A percentile compares a stretch with the other conserved stretches of the same genome.
Evolutionary conservation across 2,797 vertebrate genomes (phyloP).

Genomic region (Peromyscus aztecus): DNA sequence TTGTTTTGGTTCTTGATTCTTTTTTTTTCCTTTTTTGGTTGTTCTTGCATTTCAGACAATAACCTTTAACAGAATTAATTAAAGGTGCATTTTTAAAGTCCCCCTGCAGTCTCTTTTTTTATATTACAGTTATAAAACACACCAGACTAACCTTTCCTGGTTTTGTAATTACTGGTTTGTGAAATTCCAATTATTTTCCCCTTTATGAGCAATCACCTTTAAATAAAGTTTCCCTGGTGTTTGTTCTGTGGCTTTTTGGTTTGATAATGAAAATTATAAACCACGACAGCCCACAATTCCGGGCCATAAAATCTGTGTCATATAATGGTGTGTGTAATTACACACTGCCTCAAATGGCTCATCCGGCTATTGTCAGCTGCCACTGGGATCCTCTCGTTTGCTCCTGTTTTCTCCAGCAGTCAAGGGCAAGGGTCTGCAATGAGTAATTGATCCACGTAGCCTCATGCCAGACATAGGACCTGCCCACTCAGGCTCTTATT

Average conservation of each 20-base stretch:
- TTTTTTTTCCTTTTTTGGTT: not conserved
- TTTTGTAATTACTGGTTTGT: slow-evolving; percentile 82
- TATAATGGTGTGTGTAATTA: slow-evolving; percentile 49
- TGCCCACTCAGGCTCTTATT: not conserved
- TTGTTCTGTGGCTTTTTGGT: slow-evolving; percentile 79
- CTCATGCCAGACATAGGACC: accelerated
- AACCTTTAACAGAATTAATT: slow-evolving; percentile 78
- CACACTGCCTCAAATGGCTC: not conserved
- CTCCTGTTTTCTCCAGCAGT: not conserved
- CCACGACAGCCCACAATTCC: not conserved
- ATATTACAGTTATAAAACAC: slow-evolving; percentile 82
- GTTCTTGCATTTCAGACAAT: slow-evolving; percentile 53
- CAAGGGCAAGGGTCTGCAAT: not conserved
- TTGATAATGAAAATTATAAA: slow-evolving; percentile 79
- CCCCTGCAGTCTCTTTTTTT: slow-evolving; percentile 76
- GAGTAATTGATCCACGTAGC: not conserved
- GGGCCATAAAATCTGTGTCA: slow-evolving; percentile 59
- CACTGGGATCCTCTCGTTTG: not conserved
- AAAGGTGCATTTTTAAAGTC: slow-evolving; percentile 70
- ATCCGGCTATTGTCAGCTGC: not conserved
- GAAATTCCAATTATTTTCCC: slow-evolving; percentile 77
- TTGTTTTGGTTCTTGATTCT: too few species aligned
- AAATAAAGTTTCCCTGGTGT: slow-evolving; percentile 82
- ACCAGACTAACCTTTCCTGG: slow-evolving; percentile 76
- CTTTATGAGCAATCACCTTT: slow-evolving; percentile 81